Conservation (phyloP, 1,140 invertebrate genomes). For the Antheraea mylitta region DNA sequence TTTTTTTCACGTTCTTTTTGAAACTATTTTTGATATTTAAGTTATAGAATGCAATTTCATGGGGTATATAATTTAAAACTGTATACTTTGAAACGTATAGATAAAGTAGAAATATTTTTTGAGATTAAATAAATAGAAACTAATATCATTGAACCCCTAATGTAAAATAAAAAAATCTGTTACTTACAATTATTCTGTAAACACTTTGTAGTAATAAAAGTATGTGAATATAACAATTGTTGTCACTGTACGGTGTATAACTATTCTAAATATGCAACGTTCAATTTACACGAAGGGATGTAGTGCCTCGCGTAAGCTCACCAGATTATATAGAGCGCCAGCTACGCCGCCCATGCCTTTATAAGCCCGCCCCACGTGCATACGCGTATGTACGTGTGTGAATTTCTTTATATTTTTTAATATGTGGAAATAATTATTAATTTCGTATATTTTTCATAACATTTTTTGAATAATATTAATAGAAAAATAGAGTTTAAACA, state of each 20-base stretch:
- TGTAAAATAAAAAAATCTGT: background rate
- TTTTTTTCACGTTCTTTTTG: too few relatives aligned
- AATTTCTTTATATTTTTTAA: background rate
- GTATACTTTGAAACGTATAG: too few relatives aligned
- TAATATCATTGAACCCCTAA: background rate
- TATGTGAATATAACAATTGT: background rate
- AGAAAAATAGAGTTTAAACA: too few relatives aligned
- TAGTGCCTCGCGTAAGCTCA: slow-evolving; percentile 31
- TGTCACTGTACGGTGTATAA: background rate
- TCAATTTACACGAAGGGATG: background rate
- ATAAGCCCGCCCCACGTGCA: slow-evolving; percentile 38
- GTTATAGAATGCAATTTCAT: too few relatives aligned
- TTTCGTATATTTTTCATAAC: too few relatives aligned
- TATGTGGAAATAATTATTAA: too few relatives aligned
- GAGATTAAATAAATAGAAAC: background rate
- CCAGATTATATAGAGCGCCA: slow-evolving; percentile 35
- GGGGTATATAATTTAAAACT: too few relatives aligned
- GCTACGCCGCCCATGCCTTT: slow-evolving; percentile 42
- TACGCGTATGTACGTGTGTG: background rate
- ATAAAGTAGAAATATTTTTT: too few relatives aligned
- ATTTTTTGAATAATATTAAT: too few relatives aligned
- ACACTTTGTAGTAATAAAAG: background rate
- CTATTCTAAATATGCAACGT: background rate
- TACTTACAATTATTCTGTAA: background rate
- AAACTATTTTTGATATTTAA: too few relatives aligned